A percentile compares a stretch with the other conserved stretches of the same genome.
Conservation (phyloP, 2,113 vertebrate genomes). For the Rhinopomastus cyanomelas region DNA sequence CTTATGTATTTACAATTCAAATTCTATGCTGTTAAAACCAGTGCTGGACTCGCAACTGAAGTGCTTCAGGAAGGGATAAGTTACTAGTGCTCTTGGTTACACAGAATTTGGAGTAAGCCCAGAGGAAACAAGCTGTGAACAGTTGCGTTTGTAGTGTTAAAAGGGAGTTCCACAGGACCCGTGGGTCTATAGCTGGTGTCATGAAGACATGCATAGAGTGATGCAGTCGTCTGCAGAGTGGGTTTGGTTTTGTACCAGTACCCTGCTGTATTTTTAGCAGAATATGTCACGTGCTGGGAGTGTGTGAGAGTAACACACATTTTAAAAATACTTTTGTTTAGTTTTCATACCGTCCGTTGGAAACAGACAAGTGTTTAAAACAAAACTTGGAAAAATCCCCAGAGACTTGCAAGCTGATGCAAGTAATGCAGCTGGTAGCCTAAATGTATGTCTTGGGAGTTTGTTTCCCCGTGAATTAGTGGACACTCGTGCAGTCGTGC, state of each 20-base stretch:
- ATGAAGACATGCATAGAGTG: neutral
- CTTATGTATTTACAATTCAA: too few species aligned
- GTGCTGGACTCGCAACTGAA: neutral
- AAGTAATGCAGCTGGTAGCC: neutral
- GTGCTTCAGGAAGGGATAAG: conserved; percentile 23
- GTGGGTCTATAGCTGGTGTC: too few species aligned
- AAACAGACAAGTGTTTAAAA: neutral
- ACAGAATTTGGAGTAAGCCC: neutral
- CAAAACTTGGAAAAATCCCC: neutral
- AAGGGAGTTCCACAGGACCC: too few species aligned
- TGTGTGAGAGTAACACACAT: neutral
- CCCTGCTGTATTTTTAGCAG: neutral
- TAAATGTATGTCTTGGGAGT: neutral
- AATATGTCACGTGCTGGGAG: neutral
- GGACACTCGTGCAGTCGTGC: neutral
- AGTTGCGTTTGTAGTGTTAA: too few species aligned
- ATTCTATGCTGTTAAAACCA: too few species aligned
- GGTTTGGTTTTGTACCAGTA: neutral
- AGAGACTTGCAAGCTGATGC: neutral
- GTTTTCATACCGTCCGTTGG: neutral
- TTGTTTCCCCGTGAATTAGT: neutral
- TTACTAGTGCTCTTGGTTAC: neutral
- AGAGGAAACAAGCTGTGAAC: neutral
- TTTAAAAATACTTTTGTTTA: neutral
- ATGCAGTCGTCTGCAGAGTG: neutral